These are phyloP conservation scores for Paramormyrops kingsleyae DNA, from an alignment of 2,113 vertebrate species.

Conservation along the genomic window DNA sequence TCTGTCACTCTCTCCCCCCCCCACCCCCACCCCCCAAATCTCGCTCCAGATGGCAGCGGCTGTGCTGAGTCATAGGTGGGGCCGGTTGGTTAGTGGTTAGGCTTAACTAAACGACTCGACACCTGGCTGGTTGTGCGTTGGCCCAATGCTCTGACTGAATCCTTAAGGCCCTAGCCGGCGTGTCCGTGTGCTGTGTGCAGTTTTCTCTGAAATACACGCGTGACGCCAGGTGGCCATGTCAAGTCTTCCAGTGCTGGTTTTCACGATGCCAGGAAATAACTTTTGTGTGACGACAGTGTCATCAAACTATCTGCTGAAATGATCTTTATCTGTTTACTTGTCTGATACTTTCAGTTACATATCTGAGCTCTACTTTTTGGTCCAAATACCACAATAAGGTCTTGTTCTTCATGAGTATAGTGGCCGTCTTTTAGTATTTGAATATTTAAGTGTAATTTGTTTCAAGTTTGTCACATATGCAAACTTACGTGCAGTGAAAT, in stretches of 20 bases:
- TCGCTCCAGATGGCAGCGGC: neutral
- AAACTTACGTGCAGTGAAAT: neutral
- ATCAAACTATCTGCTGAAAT: neutral
- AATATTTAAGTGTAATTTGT: neutral
- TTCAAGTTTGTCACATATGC: neutral
- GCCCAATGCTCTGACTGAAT: neutral
- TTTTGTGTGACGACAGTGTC: neutral
- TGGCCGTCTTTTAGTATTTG: neutral
- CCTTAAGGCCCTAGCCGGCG: no score
- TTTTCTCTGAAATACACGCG: neutral
- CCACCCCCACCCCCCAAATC: neutral
- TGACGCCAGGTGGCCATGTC: neutral
- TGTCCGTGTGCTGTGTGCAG: no score
- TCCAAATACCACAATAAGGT: neutral
- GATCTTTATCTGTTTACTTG: neutral
- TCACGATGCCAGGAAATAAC: neutral
- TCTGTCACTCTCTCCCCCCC: neutral
- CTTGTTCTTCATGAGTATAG: neutral
- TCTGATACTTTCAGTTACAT: neutral
- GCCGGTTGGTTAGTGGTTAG: neutral
- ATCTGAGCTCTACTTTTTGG: neutral
- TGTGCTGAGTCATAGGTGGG: neutral
- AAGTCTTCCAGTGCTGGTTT: neutral
- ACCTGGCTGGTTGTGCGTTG: no score
- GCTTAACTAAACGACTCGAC: neutral